phyloP scores from a whole-genome alignment of 1,140 invertebrate genomes.

The Venustaconcha ellipsiformis region DNA sequence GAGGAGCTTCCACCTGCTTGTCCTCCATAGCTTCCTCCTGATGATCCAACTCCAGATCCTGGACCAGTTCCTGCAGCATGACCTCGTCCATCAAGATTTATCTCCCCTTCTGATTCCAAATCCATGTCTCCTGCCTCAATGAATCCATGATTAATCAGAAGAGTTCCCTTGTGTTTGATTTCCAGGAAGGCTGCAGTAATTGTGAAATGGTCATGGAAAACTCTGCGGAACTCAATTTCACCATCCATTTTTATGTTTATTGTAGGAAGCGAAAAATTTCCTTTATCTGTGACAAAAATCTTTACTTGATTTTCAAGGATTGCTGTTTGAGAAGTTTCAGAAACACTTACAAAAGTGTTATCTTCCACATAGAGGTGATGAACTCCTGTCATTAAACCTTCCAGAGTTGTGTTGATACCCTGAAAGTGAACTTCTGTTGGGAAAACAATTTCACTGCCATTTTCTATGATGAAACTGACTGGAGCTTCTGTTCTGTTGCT shows the following conservation, averaged over 20 bases:
- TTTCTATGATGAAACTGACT: slow-evolving; percentile 56
- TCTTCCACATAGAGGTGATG: slow-evolving; percentile 56
- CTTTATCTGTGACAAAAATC: slow-evolving; percentile 38
- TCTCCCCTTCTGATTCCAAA: slow-evolving; percentile 43
- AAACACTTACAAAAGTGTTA: slow-evolving; percentile 36
- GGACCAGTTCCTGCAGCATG: slow-evolving; percentile 31
- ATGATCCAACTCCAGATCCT: slow-evolving; percentile 29
- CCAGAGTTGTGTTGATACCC: slow-evolving; percentile 48
- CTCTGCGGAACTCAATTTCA: slow-evolving; percentile 42
- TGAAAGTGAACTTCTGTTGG: slow-evolving; percentile 57
- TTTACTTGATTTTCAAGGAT: slow-evolving; percentile 47
- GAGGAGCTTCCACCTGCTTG: slow-evolving; percentile 33
- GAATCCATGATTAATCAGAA: slow-evolving; percentile 54
- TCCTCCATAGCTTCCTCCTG: slow-evolving; percentile 55
- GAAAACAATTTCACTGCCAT: slow-evolving; percentile 49
- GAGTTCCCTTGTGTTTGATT: slow-evolving; percentile 47
- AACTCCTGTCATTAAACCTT: slow-evolving; percentile 52
- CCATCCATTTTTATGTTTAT: slow-evolving; percentile 48
- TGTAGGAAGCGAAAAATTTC: slow-evolving; percentile 52
- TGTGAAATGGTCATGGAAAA: slow-evolving; percentile 36
- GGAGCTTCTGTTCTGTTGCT: slow-evolving; percentile 56
- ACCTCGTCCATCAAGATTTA: slow-evolving; percentile 46
- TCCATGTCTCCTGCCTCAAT: slow-evolving; percentile 52
- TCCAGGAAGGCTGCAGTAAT: slow-evolving; percentile 52
- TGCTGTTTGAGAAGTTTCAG: slow-evolving; percentile 53